These are phyloP conservation scores for Tolypeutes matacus DNA, from an alignment of 2,797 vertebrate genomes.

Conservation along the genomic window DNA sequence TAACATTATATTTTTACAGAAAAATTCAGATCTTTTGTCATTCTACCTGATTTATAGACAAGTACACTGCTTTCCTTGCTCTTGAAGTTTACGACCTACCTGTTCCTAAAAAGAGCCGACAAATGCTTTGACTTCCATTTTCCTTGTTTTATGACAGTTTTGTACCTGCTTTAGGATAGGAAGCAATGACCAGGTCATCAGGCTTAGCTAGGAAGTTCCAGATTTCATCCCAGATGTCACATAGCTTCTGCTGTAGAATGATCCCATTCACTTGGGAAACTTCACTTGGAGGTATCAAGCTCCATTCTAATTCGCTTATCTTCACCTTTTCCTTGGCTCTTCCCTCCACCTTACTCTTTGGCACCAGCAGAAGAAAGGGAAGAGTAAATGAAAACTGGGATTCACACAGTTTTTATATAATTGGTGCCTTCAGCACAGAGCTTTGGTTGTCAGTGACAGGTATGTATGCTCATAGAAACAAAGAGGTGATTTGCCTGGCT, in stretches of 20 bases:
- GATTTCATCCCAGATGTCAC: constrained; percentile 63
- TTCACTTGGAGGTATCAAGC: rapidly evolving
- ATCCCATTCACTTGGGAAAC: constrained; percentile 65
- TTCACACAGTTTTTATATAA: background rate
- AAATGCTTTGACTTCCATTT: background rate
- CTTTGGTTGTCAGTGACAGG: background rate
- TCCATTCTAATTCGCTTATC: background rate
- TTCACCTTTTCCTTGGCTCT: background rate
- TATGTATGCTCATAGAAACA: background rate
- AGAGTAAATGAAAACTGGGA: background rate
- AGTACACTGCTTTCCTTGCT: background rate
- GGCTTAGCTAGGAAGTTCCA: constrained; percentile 74
- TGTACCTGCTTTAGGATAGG: constrained; percentile 80
- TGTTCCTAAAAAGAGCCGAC: background rate
- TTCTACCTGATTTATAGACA: background rate
- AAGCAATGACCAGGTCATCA: constrained; percentile 79
- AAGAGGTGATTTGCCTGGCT: background rate
- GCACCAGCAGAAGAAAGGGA: background rate
- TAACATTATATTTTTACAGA: background rate
- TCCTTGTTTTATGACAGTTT: background rate
- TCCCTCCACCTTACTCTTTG: background rate
- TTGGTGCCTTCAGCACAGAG: background rate
- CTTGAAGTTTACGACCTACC: background rate
- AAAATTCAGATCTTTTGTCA: background rate
- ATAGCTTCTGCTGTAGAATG: constrained; percentile 14